Evolutionary conservation across 2,113 vertebrate genomes (phyloP), one percentile per base, ranked within the genome.

Genomic region (Ameiurus melas): DNA sequence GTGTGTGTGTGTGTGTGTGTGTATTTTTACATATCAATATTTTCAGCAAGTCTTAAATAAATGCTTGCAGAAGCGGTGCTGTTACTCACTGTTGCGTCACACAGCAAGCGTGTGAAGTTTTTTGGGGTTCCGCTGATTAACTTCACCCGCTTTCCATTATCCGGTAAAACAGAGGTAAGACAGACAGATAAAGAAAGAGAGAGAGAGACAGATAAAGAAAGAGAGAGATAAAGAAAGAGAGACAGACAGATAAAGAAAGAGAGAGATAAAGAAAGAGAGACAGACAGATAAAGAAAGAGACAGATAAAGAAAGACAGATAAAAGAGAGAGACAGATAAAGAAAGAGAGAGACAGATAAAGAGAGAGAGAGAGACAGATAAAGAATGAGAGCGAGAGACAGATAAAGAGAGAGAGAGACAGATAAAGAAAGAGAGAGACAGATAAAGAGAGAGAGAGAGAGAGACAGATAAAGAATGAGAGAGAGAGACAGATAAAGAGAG

Each of bases 61-160:
- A 85, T 43, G 47, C 43, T 33, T 73, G 84, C 27, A 4, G 22
- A 17, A 17, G 36, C 43, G 43, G 33, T 0, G 30, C 20, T 58
- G 30, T 75, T 85, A 36, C 84, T 58, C 84, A 58, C 20, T 75
- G 68, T 85, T 85, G 84, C 84, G 71, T 85, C 60, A 57, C 30
- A 58, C 20, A 47, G 43, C 9, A 0, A 25, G 39, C 13, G 68
- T 62, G 47, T 8, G 80, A 89, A 83, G 64, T 75, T 57, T 57
- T 27, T 85, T 20, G 19, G 71, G 47, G 12, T 19, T 14, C 10
- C 53, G n/a, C 33, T 70, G 22, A 71, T 85, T 39, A 58, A 33
- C 84, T 33, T 57, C 51, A 57, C 5, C 27, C 4, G 17, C 55
- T 14, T 85, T 30, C 57, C 66, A 70, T 68, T 27, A 27, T 14